Evolutionary conservation across 1,140 invertebrate genomes (phyloP), one percentile per base, ranked within the genome.

Genomic region (Drosophila subpulchrella): DNA sequence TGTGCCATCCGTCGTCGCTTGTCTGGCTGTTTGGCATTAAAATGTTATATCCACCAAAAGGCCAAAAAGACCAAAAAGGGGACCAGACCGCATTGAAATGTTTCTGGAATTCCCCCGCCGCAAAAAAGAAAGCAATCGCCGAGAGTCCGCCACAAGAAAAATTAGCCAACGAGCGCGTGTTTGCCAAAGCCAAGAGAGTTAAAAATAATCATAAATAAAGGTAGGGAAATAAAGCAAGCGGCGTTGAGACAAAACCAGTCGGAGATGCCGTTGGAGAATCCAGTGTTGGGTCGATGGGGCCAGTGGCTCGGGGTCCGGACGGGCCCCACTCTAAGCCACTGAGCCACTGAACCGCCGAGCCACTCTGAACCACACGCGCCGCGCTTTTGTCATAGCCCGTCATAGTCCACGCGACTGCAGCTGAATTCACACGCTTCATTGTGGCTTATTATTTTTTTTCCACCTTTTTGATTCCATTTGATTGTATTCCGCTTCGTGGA

Each of bases 341-440:
- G 17, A 50, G 1, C 62, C 62, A 13, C 20, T 13, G 44, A 47
- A 27, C 20, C 47, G n/a, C 34, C 34, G 51, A 41, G 36, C 32
- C 57, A 17, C 63, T 55, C 27, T 34, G 71, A 86, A 75, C 70
- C 75, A 88, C 78, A 82, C 83, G 83, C 83, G 82, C 83, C 62
- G 50, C 46, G 82, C 83, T 68, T 84, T 77, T 81, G 82, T 85
- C 82, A 85, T 72, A 78, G 77, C 80, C 77, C 67, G 71, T 72
- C 75, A 63, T 17, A 57, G 75, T 70, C 79, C 82, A 88, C 82
- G 82, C 82, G 83, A 88, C 82, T 88, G 82, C 73, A 77, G 82
- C 79, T 86, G 82, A 86, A 55, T 86, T 86, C 82, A 86, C 82
- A 86, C 82, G 83, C 75, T 74, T 68, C 78, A 71, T 81, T 85